Percentiles rank a stretch among this genome's conserved stretches.
Conservation (phyloP, 1,140 invertebrate genomes). For the Pseudomyrmex concolor region DNA sequence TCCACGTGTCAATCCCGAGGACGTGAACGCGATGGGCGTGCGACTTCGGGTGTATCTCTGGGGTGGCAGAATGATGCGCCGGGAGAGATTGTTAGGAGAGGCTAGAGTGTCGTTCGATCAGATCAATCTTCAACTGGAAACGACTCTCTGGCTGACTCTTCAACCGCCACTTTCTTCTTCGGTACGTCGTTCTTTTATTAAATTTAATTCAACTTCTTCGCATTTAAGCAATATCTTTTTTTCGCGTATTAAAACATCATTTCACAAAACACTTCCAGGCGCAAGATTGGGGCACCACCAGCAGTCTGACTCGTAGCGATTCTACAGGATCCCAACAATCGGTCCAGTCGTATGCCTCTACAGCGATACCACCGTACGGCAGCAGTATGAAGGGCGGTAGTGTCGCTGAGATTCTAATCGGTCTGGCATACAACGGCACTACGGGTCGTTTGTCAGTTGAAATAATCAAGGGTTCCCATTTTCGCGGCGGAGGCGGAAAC, state of each 20-base stretch:
- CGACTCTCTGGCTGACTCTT: conserved; percentile 94
- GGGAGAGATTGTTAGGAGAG: conserved; percentile 96
- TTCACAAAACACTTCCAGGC: conserved; percentile 61
- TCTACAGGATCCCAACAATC: conserved; percentile 97
- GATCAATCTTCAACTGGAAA: conserved; percentile 94
- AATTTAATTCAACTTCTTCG: no score
- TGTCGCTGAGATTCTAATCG: conserved; percentile 94
- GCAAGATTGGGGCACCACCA: conserved; percentile 82
- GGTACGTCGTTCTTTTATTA: conserved; percentile 85
- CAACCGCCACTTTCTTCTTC: conserved; percentile 93
- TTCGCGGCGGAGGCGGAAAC: conserved; percentile 88
- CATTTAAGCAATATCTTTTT: no score
- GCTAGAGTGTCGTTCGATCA: conserved; percentile 94
- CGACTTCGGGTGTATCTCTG: conserved; percentile 93
- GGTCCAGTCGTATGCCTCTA: conserved; percentile 86
- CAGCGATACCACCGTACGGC: conserved; percentile 83
- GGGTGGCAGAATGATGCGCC: conserved; percentile 94
- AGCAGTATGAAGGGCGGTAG: conserved; percentile 91
- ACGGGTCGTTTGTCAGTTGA: conserved; percentile 97
- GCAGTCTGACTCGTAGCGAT: conserved; percentile 94
- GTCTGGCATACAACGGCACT: conserved; percentile 96
- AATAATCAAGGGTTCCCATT: conserved; percentile 97
- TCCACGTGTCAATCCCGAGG: conserved; percentile 96
- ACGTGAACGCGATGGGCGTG: conserved; percentile 95
- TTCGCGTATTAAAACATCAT: no score